These are phyloP conservation scores for Protosalanx chinensis DNA, from an alignment of 2,797 vertebrate species.

Conservation along the genomic window DNA sequence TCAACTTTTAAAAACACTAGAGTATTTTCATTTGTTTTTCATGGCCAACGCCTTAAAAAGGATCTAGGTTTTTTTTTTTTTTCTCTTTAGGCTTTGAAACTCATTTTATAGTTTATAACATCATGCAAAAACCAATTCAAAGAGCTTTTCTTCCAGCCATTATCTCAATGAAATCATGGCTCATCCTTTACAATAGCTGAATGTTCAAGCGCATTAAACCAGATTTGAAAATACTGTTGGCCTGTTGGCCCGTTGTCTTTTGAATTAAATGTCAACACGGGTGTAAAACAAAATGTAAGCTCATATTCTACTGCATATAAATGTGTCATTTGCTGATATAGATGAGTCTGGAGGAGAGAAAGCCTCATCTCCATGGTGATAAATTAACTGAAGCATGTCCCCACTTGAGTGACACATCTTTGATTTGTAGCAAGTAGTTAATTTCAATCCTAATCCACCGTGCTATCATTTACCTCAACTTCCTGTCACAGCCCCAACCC, in stretches of 20 bases:
- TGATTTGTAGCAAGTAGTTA: slow-evolving; percentile 74
- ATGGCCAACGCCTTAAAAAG: slow-evolving; percentile 71
- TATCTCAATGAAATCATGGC: slow-evolving; percentile 74
- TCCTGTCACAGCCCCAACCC: slow-evolving; percentile 43
- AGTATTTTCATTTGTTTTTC: slow-evolving; percentile 72
- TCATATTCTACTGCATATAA: slow-evolving; percentile 71
- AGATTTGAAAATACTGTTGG: slow-evolving; percentile 57
- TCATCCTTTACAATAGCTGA: slow-evolving; percentile 65
- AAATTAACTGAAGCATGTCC: slow-evolving; percentile 68
- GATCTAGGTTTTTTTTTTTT: slow-evolving; percentile 71
- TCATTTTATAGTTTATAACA: slow-evolving; percentile 69
- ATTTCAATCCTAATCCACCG: slow-evolving; percentile 69
- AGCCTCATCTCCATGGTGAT: slow-evolving; percentile 61
- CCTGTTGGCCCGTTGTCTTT: slow-evolving; percentile 69
- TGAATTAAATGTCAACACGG: slow-evolving; percentile 76
- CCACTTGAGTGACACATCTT: slow-evolving; percentile 72
- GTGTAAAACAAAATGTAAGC: slow-evolving; percentile 76
- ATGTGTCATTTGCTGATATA: slow-evolving; percentile 73
- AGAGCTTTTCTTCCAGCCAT: slow-evolving; percentile 71
- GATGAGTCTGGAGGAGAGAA: slow-evolving; percentile 62
- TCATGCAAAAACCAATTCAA: slow-evolving; percentile 72
- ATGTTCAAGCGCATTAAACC: slow-evolving; percentile 70
- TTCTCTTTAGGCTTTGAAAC: slow-evolving; percentile 70
- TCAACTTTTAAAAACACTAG: slow-evolving; percentile 63
- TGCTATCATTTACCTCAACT: slow-evolving; percentile 58